Base-by-base conservation (phyloP, 2,888 invertebrate species). In the Plebejus argus region DNA sequence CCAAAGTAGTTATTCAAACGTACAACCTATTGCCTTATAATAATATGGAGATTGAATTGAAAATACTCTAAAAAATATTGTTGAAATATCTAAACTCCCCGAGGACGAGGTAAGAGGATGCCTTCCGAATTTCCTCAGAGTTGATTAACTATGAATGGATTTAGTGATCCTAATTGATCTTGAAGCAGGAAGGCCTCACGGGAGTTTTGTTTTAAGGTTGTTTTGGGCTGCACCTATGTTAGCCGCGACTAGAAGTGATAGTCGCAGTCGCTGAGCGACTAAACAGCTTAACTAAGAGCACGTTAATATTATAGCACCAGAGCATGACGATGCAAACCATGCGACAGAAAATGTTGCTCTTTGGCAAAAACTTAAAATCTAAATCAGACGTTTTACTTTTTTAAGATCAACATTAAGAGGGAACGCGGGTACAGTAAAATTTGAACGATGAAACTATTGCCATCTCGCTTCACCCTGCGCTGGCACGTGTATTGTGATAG, bases 131-230 rank as follows among this genome's bases (percentile, higher is more conserved):
- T 77, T 71, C 49, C 56, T 61, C 15, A 20, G 71, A 77, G 71
- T 77, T 77, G 77, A 77, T 77, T 77, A 58, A 77, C 71, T 72
- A 77, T 77, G 71, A 77, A 77, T 77, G 70, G 79, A 79, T 79
- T 79, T 80, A 77, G 78, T 79, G 78, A 79, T 80, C 79, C 78
- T 81, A 81, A 81, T 79, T 79, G 81, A 82, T 81, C 79, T 80
- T 81, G 79, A 81, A 79, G 77, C 74, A 78, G 76, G 78, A 71
- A 78, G 72, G 56, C 71, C 80, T 75, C 76, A 76, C 20, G 81
- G 78, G 81, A 81, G 78, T 79, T 82, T 81, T 80, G 81, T 80
- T 80, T 79, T 79, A 81, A 81, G 81, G 79, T 78, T 80, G 80
- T 81, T 80, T 82, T 81, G 78, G 81, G 80, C 28, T 66, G 28